Evolutionary conservation across 1,140 invertebrate species (phyloP), one percentile per base, ranked within the genome.

Genomic region (Penaeus chinensis): DNA sequence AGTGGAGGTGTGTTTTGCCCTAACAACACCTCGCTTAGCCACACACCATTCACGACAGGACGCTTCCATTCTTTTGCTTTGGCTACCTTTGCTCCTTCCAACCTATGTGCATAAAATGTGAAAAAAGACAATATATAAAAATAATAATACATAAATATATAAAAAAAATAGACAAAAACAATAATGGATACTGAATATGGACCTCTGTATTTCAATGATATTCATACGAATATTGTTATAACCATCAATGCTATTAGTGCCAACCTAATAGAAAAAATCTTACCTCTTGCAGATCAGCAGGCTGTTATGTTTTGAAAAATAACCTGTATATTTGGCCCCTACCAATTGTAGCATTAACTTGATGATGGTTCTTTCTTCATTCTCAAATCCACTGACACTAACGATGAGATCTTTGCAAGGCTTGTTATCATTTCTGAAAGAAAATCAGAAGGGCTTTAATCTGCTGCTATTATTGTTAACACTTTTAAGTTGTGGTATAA

Each of bases 1-100:
- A 90, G 85, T 32, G 89, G 89, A 13, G 89, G 89, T 8, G 95
- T 96, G 90, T 94, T 95, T 91, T 98, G 96, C 2, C 98, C 98
- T 87, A 99, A 95, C 89, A 99, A 93, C 65, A 99, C 94, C 92
- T 99, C 98, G 83, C 96, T 97, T 71, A 99, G 92, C 98, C 98
- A 99, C 88, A 96, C 95, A 13, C 96, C 95, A 92, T 98, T 99
- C 0, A 99, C 97, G 4, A 97, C 95, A 22, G 96, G 95, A 62
- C 94, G 93, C 42, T 92, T 92, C 96, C 97, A 99, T 92, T 99
- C 96, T 74, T 96, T 94, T 0, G 98, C 98, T 91, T 97, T 96
- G 90, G 95, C 93, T 92, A 96, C 98, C 92, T 99, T 99, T 77
- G 93, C 93, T 60, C 97, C 97, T 90, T 98, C 96, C 0, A 95